A percentile compares a stretch with the other conserved stretches of the same genome.
phyloP scores from a whole-genome alignment of 1,140 invertebrate species.

The Magallana angulata region DNA sequence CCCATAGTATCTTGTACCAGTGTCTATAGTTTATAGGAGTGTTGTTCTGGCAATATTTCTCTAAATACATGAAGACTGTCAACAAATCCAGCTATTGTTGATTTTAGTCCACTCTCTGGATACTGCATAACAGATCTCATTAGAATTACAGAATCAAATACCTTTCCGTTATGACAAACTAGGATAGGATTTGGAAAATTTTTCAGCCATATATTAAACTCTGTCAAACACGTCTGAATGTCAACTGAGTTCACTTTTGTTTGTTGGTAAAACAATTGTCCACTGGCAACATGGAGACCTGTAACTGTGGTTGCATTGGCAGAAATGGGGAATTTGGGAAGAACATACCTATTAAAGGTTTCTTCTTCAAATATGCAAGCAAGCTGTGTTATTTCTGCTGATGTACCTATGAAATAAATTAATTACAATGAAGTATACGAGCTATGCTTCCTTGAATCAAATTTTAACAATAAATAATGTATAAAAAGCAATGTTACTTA shows the following conservation, averaged over 20 bases:
- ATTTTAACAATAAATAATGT: too few species aligned
- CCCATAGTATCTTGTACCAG: neutral
- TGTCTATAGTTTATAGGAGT: neutral
- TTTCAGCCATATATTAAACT: neutral
- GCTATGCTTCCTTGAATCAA: neutral
- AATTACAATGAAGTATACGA: neutral
- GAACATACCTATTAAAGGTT: neutral
- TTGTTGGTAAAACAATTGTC: neutral
- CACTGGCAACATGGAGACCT: slow-evolving; percentile 7
- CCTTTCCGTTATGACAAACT: too few species aligned
- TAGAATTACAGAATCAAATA: too few species aligned
- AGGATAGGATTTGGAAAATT: too few species aligned
- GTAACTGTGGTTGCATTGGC: neutral
- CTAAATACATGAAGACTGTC: slow-evolving; percentile 5
- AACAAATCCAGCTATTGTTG: neutral
- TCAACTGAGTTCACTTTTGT: neutral
- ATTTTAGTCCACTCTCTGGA: too few species aligned
- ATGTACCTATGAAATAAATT: neutral
- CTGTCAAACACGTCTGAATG: neutral
- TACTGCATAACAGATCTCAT: too few species aligned
- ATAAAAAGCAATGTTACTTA: too few species aligned
- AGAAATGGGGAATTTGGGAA: neutral
- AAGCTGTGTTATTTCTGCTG: slow-evolving; percentile 3
- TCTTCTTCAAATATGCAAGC: neutral
- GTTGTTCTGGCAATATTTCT: neutral